Evolutionary conservation across 2,797 vertebrate species (phyloP), one percentile per base, ranked within the genome.

Genomic region (Heterohyrax brucei): DNA sequence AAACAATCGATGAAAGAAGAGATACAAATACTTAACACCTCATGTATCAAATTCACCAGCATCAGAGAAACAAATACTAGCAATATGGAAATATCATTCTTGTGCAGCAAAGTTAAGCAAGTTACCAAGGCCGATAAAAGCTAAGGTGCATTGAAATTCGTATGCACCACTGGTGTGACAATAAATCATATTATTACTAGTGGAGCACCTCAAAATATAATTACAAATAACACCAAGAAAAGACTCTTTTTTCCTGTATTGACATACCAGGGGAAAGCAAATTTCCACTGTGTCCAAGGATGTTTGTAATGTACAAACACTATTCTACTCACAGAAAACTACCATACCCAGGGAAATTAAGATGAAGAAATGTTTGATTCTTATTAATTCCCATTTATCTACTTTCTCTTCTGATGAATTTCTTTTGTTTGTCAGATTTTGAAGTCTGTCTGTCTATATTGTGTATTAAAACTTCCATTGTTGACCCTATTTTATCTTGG

Each of bases 71-170:
- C 12, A 92, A 76, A 80, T 7, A 2, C 8, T 88, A 44, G 62
- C 22, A 16, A 77, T 73, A 80, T 81, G 1, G 12, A 70, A 76
- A 10, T 39, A 46, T 1, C 26, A 77, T 80, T 66, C 21, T 46
- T 90, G 7, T n/a, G 16, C 22, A 79, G 14, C 76, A 46, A 85
- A 83, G 75, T 30, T 83, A 72, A 64, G 48, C 72, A 83, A 92
- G 44, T 39, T 59, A 44, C 28, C 26, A 93, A 68, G 87, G n/a
- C 4, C 70, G 24, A 21, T 16, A 81, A 93, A 81, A 26, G 4
- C 91, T 68, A 96, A 93, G 33, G 50, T 8, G 44, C 85, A 90
- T 39, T 78, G 16, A 12, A 90, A 81, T 66, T 19, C 70, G 46
- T 30, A 39, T 10, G 46, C 4, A 83, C 5, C 44, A 62, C 13